Evolutionary conservation across 2,113 vertebrate genomes (phyloP), one percentile per base, ranked within the genome.

Genomic region (Mystacornis crossleyi): DNA sequence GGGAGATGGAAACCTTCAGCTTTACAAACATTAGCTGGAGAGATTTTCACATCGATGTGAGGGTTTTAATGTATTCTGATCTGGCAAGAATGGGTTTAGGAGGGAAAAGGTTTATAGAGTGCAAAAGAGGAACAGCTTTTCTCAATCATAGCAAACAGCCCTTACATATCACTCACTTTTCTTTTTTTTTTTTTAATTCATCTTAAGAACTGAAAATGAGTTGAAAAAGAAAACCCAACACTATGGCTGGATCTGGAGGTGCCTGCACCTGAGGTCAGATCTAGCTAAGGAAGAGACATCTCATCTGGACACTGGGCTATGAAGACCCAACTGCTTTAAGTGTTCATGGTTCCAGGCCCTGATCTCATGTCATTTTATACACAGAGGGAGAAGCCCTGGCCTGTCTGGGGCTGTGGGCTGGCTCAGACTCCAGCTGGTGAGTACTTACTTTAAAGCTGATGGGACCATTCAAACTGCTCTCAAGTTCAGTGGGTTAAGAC

Each of bases 341-440:
- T 12, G 42, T 79, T 94, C 47, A 11, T 34, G 50, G 58, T 43
- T 70, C 31, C 13, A 72, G 48, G 28, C 40, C n/a, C 66, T 47
- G 61, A 57, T 77, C 50, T 90, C 13, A 3, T 3, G 3, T 48
- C 34, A 34, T 53, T 81, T 81, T 54, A 66, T 40, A 60, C 1
- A 0, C 8, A 2, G 33, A 51, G 29, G 54, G 71, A 91, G 78
- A 91, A 95, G 36, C 42, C 36, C 40, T 42, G 50, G 58, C 29
- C 18, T 0, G 0, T 72, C 50, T 70, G 2, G 1, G 53, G 55
- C 81, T 81, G 61, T 1, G 7, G 43, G 48, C 65, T 65, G 78
- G 29, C 83, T 86, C 65, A 51, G 51, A 28, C 55, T 77, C 51
- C 85, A 88, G 62, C 78, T 77, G 81, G 33, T 80, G 54, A 85